phyloP scores from a whole-genome alignment of 1,140 invertebrate genomes.

The Kradibia gibbosae region DNA sequence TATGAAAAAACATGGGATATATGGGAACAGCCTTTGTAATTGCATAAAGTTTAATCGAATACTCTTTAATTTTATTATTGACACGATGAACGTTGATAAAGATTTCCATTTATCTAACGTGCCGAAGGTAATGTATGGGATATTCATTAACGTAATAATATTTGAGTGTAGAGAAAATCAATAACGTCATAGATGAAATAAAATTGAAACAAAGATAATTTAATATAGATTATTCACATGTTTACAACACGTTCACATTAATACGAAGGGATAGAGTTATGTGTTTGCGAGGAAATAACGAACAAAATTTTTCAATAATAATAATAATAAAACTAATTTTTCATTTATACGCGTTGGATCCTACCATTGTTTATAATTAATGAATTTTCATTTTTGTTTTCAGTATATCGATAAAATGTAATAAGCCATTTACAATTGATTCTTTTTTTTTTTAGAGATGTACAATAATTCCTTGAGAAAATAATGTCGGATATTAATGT shows the following conservation, averaged over 20 bases:
- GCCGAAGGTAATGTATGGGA: not conserved
- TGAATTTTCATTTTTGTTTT: not conserved
- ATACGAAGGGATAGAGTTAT: not conserved
- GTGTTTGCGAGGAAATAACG: not conserved
- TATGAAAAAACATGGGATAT: not conserved
- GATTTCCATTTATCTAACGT: not conserved
- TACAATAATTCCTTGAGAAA: not conserved
- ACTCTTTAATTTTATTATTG: not conserved
- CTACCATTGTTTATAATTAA: too few species aligned
- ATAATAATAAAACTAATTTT: not conserved
- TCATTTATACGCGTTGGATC: not conserved
- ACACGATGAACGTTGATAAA: not conserved
- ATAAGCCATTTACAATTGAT: not conserved
- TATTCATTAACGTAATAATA: constrained; percentile 5
- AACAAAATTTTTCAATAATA: not conserved
- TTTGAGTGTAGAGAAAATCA: constrained; percentile 5
- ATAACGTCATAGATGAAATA: constrained; percentile 11
- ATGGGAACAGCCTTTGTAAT: not conserved
- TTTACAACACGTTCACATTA: not conserved
- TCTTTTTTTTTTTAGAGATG: not conserved
- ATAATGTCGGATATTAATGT: not conserved
- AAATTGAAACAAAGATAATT: not conserved
- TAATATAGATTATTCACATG: not conserved
- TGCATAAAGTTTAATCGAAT: not conserved
- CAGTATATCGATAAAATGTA: not conserved